Evolutionary conservation across 2,113 vertebrate species (phyloP).

Genomic region (Oplegnathus fasciatus): DNA sequence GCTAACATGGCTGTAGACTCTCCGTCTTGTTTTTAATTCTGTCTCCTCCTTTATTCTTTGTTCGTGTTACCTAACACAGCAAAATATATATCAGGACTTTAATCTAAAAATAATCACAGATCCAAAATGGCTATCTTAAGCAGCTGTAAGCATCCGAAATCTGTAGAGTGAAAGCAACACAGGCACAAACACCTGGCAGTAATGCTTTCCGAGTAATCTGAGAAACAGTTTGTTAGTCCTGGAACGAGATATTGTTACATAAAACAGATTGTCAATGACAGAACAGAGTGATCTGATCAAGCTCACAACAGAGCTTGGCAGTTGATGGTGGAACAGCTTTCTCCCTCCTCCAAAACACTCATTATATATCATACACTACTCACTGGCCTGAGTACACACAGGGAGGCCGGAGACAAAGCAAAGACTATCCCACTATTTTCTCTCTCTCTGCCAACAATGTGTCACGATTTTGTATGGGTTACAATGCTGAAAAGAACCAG

Average conservation of each 20-base stretch:
- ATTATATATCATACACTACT: constrained; percentile 43
- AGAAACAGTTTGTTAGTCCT: constrained; percentile 37
- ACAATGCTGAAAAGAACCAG: constrained; percentile 9
- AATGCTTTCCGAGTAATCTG: constrained; percentile 8
- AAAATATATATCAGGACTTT: neutral
- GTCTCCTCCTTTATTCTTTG: neutral
- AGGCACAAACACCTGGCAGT: constrained; percentile 22
- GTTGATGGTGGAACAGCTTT: constrained; percentile 62
- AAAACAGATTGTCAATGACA: constrained; percentile 60
- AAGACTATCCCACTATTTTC: constrained; percentile 56
- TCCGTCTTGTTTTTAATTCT: neutral
- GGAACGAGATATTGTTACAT: constrained; percentile 46
- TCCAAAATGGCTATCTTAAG: constrained; percentile 11
- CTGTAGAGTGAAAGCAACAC: constrained; percentile 6
- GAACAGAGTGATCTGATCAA: constrained; percentile 44
- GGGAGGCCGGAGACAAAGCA: constrained; percentile 54
- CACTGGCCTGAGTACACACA: constrained; percentile 48
- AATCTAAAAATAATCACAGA: constrained; percentile 1
- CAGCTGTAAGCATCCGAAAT: constrained; percentile 5
- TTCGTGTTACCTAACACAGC: neutral
- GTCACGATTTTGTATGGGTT: constrained; percentile 40
- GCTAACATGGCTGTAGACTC: neutral
- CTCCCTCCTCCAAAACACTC: constrained; percentile 63
- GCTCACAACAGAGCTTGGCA: constrained; percentile 56
- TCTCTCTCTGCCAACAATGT: constrained; percentile 36